Evolutionary conservation across 2,113 vertebrate species (phyloP).

Genomic region (Cynoglossus semilaevis): DNA sequence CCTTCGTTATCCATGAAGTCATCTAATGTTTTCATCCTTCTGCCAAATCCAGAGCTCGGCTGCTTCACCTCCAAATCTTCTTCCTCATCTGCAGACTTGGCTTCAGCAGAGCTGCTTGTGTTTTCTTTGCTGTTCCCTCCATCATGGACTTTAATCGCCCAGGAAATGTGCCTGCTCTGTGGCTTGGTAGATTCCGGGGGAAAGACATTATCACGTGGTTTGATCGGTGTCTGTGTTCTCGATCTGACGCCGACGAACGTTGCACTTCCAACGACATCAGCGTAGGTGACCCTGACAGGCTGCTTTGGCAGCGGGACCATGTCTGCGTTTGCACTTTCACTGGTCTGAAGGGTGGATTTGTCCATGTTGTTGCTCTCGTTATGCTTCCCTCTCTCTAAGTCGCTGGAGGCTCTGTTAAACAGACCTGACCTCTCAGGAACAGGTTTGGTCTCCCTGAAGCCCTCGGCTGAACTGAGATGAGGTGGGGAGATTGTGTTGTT

Average conservation of each 20-base stretch:
- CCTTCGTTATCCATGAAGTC: constrained; percentile 15
- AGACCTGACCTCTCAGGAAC: not conserved
- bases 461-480: constrained; percentile 1
- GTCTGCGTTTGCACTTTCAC: not conserved
- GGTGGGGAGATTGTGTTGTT: not conserved
- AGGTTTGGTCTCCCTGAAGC: not conserved
- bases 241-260: constrained; percentile 31
- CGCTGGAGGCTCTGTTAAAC: constrained; percentile 22
- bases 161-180: accelerated
- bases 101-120: not conserved
- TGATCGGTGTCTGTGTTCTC: not conserved
- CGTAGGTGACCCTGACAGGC: not conserved
- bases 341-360: not conserved
- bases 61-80: not conserved
- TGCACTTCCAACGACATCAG: constrained; percentile 50
- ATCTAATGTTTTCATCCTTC: not conserved
- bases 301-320: constrained; percentile 19
- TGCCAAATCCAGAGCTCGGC: not conserved
- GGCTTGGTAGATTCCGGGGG: not conserved
- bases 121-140: not conserved
- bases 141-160: not conserved
- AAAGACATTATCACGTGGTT: not conserved
- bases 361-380: not conserved
- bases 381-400: constrained; percentile 35
- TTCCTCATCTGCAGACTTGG: not conserved